Evolutionary conservation across 2,113 vertebrate species (phyloP).

Genomic region (Brachirus orientalis): DNA sequence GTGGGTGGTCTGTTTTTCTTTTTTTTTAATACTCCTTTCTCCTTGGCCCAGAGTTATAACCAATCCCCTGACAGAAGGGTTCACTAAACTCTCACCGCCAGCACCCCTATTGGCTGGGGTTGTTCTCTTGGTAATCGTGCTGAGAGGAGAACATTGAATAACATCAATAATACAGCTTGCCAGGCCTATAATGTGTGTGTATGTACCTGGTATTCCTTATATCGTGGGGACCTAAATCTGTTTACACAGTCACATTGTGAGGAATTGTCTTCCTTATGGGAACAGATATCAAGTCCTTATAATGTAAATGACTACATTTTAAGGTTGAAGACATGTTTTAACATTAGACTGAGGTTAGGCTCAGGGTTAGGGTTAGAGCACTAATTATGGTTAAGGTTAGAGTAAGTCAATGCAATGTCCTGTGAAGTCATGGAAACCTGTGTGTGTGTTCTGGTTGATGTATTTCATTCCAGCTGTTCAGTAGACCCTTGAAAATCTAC

Average conservation of each 20-base stretch:
- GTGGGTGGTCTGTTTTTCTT: constrained; percentile 61
- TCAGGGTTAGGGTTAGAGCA: no score
- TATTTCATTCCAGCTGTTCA: constrained; percentile 40
- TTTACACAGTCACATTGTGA: no score
- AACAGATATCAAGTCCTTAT: no score
- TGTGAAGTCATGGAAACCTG: no score
- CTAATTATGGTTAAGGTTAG: no score
- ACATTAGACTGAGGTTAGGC: no score
- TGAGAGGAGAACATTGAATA: constrained; percentile 39
- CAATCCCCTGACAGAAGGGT: constrained; percentile 77
- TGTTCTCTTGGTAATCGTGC: constrained; percentile 16
- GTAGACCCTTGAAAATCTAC: constrained; percentile 47
- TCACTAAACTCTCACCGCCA: constrained; percentile 71
- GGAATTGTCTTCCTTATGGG: no score
- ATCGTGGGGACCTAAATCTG: no score
- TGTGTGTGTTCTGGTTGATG: constrained; percentile 34
- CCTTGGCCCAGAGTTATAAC: constrained; percentile 38
- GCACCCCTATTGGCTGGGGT: constrained; percentile 62
- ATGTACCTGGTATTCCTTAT: no score
- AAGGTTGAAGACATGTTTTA: no score
- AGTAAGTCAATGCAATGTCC: no score
- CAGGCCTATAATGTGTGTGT: constrained; percentile 9
- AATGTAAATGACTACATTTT: no score
- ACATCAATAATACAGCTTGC: constrained; percentile 36
- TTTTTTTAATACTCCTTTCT: neutral